Base-by-base conservation (phyloP, 2,797 vertebrate genomes). In the Decapterus maruadsi region DNA sequence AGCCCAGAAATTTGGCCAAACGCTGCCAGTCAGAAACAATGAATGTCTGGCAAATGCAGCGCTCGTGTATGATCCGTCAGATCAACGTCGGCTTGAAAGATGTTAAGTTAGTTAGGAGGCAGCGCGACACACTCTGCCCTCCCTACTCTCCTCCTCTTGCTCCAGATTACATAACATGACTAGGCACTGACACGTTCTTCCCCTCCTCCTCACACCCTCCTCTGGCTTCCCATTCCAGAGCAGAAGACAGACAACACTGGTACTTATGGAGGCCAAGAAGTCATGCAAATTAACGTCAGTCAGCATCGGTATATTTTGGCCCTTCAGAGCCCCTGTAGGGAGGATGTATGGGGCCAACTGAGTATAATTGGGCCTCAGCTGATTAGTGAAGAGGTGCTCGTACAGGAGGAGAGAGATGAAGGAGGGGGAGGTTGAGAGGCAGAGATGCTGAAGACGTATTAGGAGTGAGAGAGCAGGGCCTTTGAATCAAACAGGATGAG, bases 241-340 rank as follows among this genome's bases (percentile, higher is more conserved):
- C 64, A 84, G 77, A 72, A 91, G 89, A 93, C 80, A 87, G 92
- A 92, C 89, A 93, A 93, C 91, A 93, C 89, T 72, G 80, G 88
- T 92, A 86, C 91, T 93, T 91, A 93, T 69, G 89, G 89, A 92
- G 94, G 94, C 91, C 94, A 95, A 94, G 87, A 92, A 95, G 94
- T 94, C 93, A 93, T 91, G 93, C 94, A 95, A 95, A 95, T 95
- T 95, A 95, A 94, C 90, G 94, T 95, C 95, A 95, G 90, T 95
- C 95, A 95, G 87, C 87, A 84, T 91, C 43, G 43, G 83, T 91
- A 81, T 83, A 88, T 92, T 92, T 93, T 93, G 92, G 94, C 92
- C 90, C 91, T 90, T 86, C 81, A 58, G 86, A 90, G 89, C 91
- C 90, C 91, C 91, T 80, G 90, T 86, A 89, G 86, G 50, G 83